A percentile compares a stretch with the other conserved stretches of the same genome.
Evolutionary conservation across 2,888 invertebrate genomes (phyloP).

Genomic region (Philereme vetulata): DNA sequence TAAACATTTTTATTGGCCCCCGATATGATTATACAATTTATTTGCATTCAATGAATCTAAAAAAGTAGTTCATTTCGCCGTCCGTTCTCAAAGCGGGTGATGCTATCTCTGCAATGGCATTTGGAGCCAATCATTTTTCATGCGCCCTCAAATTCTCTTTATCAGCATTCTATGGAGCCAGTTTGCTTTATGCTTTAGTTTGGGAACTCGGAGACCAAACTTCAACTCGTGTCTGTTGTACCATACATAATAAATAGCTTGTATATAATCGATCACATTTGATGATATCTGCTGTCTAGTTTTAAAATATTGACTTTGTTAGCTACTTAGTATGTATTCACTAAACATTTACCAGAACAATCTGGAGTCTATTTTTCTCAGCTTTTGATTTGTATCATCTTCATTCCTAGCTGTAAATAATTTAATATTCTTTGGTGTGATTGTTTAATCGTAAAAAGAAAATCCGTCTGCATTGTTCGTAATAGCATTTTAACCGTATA

Average conservation of each 20-base stretch:
- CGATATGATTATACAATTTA: conserved; percentile 13
- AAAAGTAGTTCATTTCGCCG: conserved; percentile 29
- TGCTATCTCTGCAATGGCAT: conserved; percentile 38
- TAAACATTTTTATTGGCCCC: conserved; percentile 34
- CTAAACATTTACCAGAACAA: too few relatives aligned
- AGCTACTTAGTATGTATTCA: too few relatives aligned
- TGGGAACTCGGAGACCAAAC: conserved; percentile 16
- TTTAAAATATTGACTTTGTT: conserved; percentile 15
- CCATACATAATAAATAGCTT: conserved; percentile 35
- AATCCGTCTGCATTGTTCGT: conserved; percentile 5
- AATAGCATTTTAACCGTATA: conserved; percentile 10
- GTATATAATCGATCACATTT: conserved; percentile 35
- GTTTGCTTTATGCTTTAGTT: conserved; percentile 40
- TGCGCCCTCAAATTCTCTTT: conserved; percentile 32
- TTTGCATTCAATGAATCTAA: conserved; percentile 26
- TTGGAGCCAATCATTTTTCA: conserved; percentile 40
- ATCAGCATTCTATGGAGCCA: conserved; percentile 36
- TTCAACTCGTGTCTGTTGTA: conserved; percentile 25
- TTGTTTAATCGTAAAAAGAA: too few relatives aligned
- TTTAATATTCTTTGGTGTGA: too few relatives aligned
- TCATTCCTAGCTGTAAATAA: too few relatives aligned
- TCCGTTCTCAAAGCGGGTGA: conserved; percentile 27
- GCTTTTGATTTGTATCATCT: too few relatives aligned
- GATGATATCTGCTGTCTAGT: conserved; percentile 17
- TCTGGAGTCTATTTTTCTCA: too few relatives aligned